A percentile compares a stretch with the other conserved stretches of the same genome.
Evolutionary conservation across 2,888 invertebrate genomes (phyloP).

Genomic region (Nomada goodeniana): DNA sequence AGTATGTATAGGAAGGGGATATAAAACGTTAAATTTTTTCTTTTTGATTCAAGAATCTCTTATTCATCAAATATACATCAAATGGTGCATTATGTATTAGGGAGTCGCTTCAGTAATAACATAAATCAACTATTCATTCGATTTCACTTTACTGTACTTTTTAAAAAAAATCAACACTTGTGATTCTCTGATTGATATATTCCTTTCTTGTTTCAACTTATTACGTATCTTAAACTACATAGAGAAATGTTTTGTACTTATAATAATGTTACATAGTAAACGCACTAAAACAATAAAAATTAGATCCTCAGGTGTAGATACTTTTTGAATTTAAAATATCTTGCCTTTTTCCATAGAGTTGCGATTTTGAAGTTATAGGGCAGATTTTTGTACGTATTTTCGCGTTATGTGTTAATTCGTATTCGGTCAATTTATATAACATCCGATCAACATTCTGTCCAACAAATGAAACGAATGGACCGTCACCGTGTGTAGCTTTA

Average conservation of each 20-base stretch:
- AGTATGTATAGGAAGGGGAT: no score
- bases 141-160: slow-evolving; percentile 21
- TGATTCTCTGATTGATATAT: slow-evolving; percentile 60
- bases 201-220: slow-evolving; percentile 56
- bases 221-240: slow-evolving; percentile 61
- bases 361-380: slow-evolving; percentile 57
- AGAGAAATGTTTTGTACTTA: slow-evolving; percentile 58
- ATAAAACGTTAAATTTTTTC: not conserved
- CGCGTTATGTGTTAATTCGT: not conserved
- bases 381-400: slow-evolving; percentile 26
- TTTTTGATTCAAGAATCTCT: slow-evolving; percentile 54
- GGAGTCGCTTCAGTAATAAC: slow-evolving; percentile 43
- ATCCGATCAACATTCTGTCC: not conserved
- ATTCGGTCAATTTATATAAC: not conserved
- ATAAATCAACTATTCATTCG: slow-evolving; percentile 43
- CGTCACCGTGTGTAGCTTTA: no score
- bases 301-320: slow-evolving; percentile 42
- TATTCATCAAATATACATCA: slow-evolving; percentile 53
- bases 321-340: slow-evolving; percentile 44
- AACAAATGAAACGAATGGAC: slow-evolving; percentile 15
- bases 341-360: slow-evolving; percentile 30
- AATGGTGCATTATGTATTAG: slow-evolving; percentile 46
- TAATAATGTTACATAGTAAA: slow-evolving; percentile 56
- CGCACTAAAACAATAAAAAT: slow-evolving; percentile 57
- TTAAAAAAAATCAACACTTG: slow-evolving; percentile 54